Evolutionary conservation across 2,888 invertebrate genomes (phyloP).

Genomic region (Limnephilus marmoratus): DNA sequence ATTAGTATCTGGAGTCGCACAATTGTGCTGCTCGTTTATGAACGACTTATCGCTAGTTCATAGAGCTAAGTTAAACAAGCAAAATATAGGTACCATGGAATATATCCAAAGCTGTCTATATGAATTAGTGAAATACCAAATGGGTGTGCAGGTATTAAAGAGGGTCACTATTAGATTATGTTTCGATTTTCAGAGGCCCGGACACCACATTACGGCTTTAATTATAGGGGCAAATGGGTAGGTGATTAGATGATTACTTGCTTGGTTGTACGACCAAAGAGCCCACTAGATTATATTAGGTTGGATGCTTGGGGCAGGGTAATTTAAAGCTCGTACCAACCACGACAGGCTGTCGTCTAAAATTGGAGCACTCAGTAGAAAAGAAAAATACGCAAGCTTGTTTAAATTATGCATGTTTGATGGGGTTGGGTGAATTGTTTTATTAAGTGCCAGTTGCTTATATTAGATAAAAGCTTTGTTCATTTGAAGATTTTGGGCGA

Average conservation of each 20-base stretch:
- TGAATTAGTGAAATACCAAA: background rate
- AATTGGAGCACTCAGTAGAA: background rate
- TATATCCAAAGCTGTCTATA: background rate
- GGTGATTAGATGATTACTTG: slow-evolving; percentile 29
- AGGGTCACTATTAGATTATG: slow-evolving; percentile 11
- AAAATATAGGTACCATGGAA: too few relatives aligned
- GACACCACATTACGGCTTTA: slow-evolving; percentile 2
- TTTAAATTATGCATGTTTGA: background rate
- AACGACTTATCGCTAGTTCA: too few relatives aligned
- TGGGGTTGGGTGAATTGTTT: background rate
- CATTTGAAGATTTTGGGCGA: background rate
- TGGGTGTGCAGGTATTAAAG: background rate
- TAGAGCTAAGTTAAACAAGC: too few relatives aligned
- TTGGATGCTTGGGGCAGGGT: slow-evolving; percentile 21
- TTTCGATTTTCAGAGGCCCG: slow-evolving; percentile 31
- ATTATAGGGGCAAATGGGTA: slow-evolving; percentile 40
- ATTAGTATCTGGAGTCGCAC: too few relatives aligned
- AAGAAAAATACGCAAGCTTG: background rate
- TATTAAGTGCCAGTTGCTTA: slow-evolving; percentile 2
- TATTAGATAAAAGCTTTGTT: background rate
- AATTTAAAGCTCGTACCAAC: background rate
- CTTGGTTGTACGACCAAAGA: slow-evolving; percentile 34
- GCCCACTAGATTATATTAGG: slow-evolving; percentile 21
- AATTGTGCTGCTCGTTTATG: too few relatives aligned
- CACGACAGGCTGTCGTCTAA: slow-evolving; percentile 3